These are phyloP conservation scores for Taurulus bubalis DNA, from an alignment of 2,113 vertebrate species.

Conservation along the genomic window DNA sequence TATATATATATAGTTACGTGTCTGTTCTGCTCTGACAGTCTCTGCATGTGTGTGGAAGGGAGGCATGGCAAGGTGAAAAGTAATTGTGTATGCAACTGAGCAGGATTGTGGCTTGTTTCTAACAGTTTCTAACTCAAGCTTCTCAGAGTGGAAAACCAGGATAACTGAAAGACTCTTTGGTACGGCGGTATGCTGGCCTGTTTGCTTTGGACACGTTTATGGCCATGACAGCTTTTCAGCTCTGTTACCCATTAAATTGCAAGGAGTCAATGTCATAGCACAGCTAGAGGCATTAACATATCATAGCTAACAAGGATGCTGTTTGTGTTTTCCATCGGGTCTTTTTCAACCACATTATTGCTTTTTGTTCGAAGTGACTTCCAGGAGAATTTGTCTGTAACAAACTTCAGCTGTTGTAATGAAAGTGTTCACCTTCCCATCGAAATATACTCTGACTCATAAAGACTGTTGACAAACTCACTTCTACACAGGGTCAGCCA, in stretches of 20 bases:
- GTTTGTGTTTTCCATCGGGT: conserved; percentile 17
- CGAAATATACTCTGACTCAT: conserved; percentile 53
- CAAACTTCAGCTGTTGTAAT: conserved; percentile 41
- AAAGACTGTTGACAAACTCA: conserved; percentile 41
- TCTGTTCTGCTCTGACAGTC: conserved; percentile 31
- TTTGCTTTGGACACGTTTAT: conserved; percentile 58
- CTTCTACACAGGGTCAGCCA: conserved; percentile 35
- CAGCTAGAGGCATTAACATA: not conserved
- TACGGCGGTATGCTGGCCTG: conserved; percentile 22
- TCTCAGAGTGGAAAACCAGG: conserved; percentile 19
- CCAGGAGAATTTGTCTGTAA: not conserved
- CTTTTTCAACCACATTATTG: conserved; percentile 16
- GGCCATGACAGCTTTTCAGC: conserved; percentile 38
- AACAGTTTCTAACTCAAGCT: conserved; percentile 18
- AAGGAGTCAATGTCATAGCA: conserved; percentile 2
- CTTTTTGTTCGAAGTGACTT: conserved; percentile 15
- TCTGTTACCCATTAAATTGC: conserved; percentile 30
- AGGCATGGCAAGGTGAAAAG: conserved; percentile 33
- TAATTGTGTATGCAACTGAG: conserved; percentile 35
- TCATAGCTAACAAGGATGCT: not conserved
- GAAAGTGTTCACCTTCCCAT: conserved; percentile 19
- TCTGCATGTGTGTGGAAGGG: conserved; percentile 23
- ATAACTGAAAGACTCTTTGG: conserved; percentile 50
- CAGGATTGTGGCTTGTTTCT: conserved; percentile 34
- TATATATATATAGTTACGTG: too few relatives aligned